Conservation (phyloP, 2,113 vertebrate genomes). For the Otolemur garnettii region DNA sequence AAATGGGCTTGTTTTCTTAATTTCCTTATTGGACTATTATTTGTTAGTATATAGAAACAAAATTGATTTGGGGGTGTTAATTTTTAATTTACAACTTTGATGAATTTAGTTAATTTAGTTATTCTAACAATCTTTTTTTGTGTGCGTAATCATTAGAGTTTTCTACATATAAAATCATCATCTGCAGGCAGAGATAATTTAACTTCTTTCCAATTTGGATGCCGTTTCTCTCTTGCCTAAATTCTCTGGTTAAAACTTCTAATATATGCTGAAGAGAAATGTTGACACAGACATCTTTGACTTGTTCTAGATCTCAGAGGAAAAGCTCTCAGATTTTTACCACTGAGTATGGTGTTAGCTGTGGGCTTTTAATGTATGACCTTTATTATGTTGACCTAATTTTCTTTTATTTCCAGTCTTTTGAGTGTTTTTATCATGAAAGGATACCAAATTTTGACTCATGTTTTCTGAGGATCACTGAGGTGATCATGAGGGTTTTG, state of each 20-base stretch:
- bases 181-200: neutral
- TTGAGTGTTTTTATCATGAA: neutral
- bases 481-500: neutral
- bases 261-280: neutral
- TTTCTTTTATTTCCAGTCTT: neutral
- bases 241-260: neutral
- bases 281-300: neutral
- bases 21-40: neutral
- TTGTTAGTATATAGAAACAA: neutral
- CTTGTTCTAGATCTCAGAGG: neutral
- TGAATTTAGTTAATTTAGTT: neutral
- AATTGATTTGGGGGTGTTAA: neutral
- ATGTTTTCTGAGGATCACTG: neutral
- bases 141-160: neutral
- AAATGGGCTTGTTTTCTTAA: neutral
- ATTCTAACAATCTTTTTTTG: neutral
- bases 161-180: neutral
- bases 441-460: neutral
- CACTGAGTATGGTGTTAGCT: neutral
- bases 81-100: neutral
- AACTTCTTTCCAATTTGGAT: neutral
- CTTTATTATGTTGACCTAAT: neutral
- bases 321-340: neutral
- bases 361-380: neutral
- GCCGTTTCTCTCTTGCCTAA: neutral